phyloP scores from a whole-genome alignment of 1,140 invertebrate species.

The Orchestia grillus region DNA sequence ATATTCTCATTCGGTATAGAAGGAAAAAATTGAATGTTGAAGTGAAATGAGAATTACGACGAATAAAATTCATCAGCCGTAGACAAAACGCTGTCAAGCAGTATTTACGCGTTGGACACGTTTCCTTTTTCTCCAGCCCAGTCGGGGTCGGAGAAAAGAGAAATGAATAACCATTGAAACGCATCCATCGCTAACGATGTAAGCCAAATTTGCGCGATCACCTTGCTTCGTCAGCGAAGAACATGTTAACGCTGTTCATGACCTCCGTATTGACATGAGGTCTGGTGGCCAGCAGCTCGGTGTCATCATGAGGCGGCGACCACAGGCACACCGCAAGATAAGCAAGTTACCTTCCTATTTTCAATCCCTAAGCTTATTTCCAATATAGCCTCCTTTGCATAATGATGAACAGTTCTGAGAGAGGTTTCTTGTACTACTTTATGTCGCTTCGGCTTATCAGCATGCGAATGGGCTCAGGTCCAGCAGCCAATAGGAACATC shows the following conservation, averaged over 20 bases:
- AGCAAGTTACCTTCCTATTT: background rate
- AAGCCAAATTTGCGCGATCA: background rate
- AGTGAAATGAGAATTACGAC: background rate
- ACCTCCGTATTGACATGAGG: background rate
- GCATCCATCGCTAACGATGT: background rate
- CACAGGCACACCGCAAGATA: background rate
- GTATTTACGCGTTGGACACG: background rate
- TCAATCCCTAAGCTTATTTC: constrained; percentile 27
- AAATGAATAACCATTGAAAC: background rate
- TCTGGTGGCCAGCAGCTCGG: background rate
- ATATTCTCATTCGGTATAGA: background rate
- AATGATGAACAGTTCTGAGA: background rate
- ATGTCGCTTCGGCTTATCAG: constrained; percentile 1
- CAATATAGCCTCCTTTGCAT: constrained; percentile 18
- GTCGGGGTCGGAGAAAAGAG: background rate
- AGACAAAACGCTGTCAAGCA: background rate
- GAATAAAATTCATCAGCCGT: background rate
- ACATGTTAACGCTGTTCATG: constrained; percentile 3
- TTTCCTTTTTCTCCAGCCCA: background rate
- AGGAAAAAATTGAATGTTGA: background rate
- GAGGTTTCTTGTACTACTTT: constrained; percentile 10
- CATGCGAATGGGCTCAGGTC: constrained; percentile 16
- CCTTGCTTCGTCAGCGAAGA: background rate
- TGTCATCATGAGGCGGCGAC: background rate
- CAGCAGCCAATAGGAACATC: background rate